A percentile compares a stretch with the other conserved stretches of the same genome.
phyloP scores from a whole-genome alignment of 2,888 invertebrate genomes.

The Hydroisotoma schaefferi region DNA sequence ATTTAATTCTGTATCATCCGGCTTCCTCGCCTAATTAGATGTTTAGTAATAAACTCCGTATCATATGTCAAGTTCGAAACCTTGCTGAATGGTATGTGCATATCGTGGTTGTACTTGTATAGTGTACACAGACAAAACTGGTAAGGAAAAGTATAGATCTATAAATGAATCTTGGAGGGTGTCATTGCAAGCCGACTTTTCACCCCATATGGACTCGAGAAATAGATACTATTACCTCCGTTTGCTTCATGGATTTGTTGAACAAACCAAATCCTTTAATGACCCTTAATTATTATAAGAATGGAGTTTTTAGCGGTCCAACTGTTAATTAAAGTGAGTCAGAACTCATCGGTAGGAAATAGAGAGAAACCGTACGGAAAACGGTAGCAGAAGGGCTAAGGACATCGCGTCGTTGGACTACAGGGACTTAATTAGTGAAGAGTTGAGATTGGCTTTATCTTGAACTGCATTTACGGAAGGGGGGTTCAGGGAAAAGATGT shows the following conservation, averaged over 20 bases:
- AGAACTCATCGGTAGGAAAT: too few relatives aligned
- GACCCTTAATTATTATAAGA: slow-evolving; percentile 9
- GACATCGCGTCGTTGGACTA: background rate
- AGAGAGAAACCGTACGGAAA: too few relatives aligned
- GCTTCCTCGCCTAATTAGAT: slow-evolving; percentile 23
- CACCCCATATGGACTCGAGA: slow-evolving; percentile 8
- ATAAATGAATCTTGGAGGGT: background rate
- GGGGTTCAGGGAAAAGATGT: too few relatives aligned
- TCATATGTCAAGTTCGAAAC: slow-evolving; percentile 14
- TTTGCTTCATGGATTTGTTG: background rate
- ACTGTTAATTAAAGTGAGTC: slow-evolving; percentile 13
- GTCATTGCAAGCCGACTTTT: slow-evolving; percentile 6
- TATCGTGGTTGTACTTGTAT: background rate
- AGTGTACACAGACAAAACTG: background rate
- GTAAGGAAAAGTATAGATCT: background rate
- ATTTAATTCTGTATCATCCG: slow-evolving; percentile 13
- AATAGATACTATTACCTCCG: background rate
- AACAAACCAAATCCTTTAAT: slow-evolving; percentile 16
- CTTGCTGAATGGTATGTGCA: background rate
- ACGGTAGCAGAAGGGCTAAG: too few relatives aligned
- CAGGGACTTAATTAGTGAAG: slow-evolving; percentile 6
- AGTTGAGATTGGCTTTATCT: too few relatives aligned
- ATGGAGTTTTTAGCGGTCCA: slow-evolving; percentile 6
- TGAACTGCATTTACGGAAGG: too few relatives aligned
- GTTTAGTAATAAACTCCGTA: slow-evolving; percentile 16